phyloP scores from a whole-genome alignment of 2,113 vertebrate species.

The Psilopsiagon aurifrons region DNA sequence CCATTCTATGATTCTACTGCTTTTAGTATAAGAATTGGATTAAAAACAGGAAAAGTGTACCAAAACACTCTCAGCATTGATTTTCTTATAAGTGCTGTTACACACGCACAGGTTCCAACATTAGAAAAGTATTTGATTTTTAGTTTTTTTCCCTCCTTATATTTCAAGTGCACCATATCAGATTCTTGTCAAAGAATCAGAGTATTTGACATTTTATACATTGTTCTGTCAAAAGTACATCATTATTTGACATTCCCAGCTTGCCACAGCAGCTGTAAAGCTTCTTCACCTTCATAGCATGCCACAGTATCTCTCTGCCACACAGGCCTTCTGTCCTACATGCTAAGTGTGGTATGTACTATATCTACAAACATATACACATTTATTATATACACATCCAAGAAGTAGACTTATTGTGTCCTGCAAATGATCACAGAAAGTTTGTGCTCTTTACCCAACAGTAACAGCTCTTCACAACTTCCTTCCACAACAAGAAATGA shows the following conservation, averaged over 20 bases:
- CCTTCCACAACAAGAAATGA: background rate
- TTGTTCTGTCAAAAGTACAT: fast-evolving
- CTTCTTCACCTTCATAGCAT: background rate
- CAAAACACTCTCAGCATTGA: background rate
- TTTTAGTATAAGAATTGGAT: background rate
- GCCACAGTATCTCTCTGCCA: background rate
- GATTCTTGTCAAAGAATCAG: background rate
- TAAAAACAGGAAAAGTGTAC: background rate
- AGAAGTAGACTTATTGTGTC: background rate
- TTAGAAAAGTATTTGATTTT: background rate
- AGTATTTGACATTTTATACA: background rate
- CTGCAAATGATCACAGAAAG: background rate
- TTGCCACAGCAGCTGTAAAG: background rate
- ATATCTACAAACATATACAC: background rate
- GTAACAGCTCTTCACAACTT: background rate
- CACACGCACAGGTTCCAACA: background rate
- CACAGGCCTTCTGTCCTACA: background rate
- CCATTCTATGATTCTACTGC: background rate
- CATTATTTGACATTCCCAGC: background rate
- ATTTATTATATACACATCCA: background rate
- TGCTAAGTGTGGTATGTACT: background rate
- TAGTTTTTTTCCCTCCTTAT: background rate
- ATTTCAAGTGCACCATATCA: background rate
- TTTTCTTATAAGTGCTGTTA: background rate
- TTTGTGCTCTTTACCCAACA: background rate